Conservation (phyloP, 2,113 vertebrate genomes). For the Sylvia atricapilla region DNA sequence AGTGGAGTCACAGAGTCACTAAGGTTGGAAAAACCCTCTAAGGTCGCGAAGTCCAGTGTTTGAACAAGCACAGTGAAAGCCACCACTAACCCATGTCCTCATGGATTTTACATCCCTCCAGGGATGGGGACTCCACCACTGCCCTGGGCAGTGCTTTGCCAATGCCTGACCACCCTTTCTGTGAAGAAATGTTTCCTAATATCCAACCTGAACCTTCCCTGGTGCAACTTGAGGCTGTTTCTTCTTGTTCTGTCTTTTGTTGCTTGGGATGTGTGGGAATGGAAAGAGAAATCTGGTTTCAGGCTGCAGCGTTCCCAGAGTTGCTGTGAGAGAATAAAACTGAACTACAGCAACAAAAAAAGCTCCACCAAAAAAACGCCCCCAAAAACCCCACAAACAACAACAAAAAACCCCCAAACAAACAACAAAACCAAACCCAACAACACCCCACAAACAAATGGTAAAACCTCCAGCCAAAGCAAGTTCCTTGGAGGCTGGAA, state of each 20-base stretch:
- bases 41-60: neutral
- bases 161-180: neutral
- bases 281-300: neutral
- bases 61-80: neutral
- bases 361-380: neutral
- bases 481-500: neutral
- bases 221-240: neutral
- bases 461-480: neutral
- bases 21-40: neutral
- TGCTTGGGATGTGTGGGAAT: neutral
- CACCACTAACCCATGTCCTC: neutral
- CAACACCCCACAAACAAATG: neutral
- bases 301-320: neutral
- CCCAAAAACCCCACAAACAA: too few relatives aligned
- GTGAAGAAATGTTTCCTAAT: neutral
- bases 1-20: neutral
- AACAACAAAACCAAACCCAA: neutral
- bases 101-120: neutral
- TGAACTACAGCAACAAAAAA: neutral
- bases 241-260: neutral
- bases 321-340: neutral
- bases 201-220: neutral
- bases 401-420: neutral
- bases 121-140: neutral
- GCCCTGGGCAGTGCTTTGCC: neutral